Conservation (phyloP, 92 coral and sea anemone genomes). For the Heteractis magnifica region DNA sequence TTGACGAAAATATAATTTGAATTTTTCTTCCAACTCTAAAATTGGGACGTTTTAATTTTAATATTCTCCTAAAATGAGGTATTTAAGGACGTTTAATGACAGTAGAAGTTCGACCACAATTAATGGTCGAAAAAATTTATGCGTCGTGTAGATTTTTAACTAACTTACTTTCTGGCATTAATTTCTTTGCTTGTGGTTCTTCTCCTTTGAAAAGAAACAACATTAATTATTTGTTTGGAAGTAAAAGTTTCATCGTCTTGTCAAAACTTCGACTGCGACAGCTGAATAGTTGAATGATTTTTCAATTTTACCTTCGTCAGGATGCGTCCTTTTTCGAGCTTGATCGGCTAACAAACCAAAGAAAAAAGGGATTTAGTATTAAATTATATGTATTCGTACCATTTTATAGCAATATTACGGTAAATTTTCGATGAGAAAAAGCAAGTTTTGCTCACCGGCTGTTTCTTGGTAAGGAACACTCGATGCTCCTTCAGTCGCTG, state of each 20-base stretch:
- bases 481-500: conserved; percentile 5
- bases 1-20: no score
- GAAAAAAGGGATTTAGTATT: background rate
- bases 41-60: no score
- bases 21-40: no score
- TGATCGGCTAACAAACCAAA: conserved; percentile 33
- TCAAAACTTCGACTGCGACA: background rate
- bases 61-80: no score
- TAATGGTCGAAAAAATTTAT: background rate
- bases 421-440: no score
- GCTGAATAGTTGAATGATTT: background rate
- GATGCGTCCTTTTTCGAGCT: conserved; percentile 47
- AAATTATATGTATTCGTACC: background rate
- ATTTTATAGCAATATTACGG: background rate
- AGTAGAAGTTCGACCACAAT: background rate
- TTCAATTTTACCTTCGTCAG: conserved; percentile 45
- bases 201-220: conserved; percentile 17
- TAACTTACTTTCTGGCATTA: conserved; percentile 23
- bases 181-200: conserved; percentile 22
- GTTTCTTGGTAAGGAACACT: conserved; percentile 29
- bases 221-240: background rate
- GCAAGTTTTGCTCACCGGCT: background rate
- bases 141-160: background rate
- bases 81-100: no score
- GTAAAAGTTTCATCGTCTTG: background rate